Evolutionary conservation across 2,113 vertebrate genomes (phyloP), one percentile per base, ranked within the genome.

Genomic region (Hoplias malabaricus): DNA sequence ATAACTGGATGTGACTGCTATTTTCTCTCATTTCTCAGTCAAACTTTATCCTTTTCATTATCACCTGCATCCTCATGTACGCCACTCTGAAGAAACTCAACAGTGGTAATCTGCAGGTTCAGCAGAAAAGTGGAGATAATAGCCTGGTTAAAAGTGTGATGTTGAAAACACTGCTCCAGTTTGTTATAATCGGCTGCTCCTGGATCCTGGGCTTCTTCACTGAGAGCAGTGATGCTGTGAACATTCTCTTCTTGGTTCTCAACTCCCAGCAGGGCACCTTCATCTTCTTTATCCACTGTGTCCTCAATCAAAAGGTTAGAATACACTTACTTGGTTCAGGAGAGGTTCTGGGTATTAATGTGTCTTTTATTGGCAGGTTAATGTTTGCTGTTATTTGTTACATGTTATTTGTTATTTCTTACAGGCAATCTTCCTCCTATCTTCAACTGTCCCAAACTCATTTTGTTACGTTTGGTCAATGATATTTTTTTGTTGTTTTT

Each of bases 211-310:
- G 75, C n/a, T 70, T 78, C 54, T 70, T 69, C 25, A 29, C 9
- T 5, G 23, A 16, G 5, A 27, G 7, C 19, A 48, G 7, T n/a
- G 12, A 29, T 2, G 19, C 34, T 8, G 11, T 70, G n/a, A 23
- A 59, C 19, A 25, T 59, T 6, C 1, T 78, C 34, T 78, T 70
- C 66, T 1, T 69, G 2, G 6, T 78, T 3, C 23, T 61, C 16
- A 62, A 5, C 75, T 70, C 75, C 19, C 75, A 78, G 40, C 75
- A 78, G 23, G 75, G 75, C 36, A 78, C 75, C 38, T 78, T 61
- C 40, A 78, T 78, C 38, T 78, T 78, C 54, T 25, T 78, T 10
- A 16, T 78, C 9, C 75, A 78, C 40, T 78, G 75, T 19, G 10
- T 78, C 53, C 14, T 78, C 38, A 78, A 78, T 56, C 19, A 23